phyloP scores from a whole-genome alignment of 2,113 vertebrate species.

The Pao palembangensis region DNA sequence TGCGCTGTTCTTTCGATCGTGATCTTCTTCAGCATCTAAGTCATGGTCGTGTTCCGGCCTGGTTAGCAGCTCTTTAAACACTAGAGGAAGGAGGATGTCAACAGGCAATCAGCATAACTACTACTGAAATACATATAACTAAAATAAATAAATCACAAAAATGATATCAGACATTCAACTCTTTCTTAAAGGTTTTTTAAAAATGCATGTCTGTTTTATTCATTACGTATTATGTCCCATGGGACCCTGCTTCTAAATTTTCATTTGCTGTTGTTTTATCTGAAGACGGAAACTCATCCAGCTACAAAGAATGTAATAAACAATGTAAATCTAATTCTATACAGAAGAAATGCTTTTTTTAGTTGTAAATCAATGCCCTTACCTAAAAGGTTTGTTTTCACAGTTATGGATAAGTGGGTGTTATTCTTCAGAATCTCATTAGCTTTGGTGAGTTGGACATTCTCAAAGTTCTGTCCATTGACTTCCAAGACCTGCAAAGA shows the following conservation, averaged over 20 bases:
- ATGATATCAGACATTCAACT: too few relatives aligned
- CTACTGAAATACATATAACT: too few relatives aligned
- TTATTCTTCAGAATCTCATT: slow-evolving; percentile 99
- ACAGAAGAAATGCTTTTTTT: not conserved
- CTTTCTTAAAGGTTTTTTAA: too few relatives aligned
- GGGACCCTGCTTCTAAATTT: not conserved
- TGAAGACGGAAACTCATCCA: not conserved
- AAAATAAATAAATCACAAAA: too few relatives aligned
- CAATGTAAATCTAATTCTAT: not conserved
- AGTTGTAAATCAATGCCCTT: slow-evolving; percentile 32
- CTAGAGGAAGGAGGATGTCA: slow-evolving; percentile 57
- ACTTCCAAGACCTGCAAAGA: slow-evolving; percentile 92
- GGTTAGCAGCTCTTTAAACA: slow-evolving; percentile 94
- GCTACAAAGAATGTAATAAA: not conserved
- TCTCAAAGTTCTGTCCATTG: slow-evolving; percentile 99
- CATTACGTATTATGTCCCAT: too few relatives aligned
- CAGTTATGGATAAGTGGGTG: slow-evolving; percentile 98
- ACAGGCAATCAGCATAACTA: not conserved
- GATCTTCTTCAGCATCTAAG: slow-evolving; percentile 80
- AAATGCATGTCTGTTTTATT: too few relatives aligned
- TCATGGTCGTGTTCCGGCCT: slow-evolving; percentile 84
- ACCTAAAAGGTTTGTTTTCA: slow-evolving; percentile 99
- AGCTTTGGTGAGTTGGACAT: slow-evolving; percentile 94
- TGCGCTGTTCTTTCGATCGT: slow-evolving; percentile 91
- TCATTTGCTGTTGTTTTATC: not conserved